Conservation (phyloP, 2,113 vertebrate species). For the Engraulis encrasicolus region DNA sequence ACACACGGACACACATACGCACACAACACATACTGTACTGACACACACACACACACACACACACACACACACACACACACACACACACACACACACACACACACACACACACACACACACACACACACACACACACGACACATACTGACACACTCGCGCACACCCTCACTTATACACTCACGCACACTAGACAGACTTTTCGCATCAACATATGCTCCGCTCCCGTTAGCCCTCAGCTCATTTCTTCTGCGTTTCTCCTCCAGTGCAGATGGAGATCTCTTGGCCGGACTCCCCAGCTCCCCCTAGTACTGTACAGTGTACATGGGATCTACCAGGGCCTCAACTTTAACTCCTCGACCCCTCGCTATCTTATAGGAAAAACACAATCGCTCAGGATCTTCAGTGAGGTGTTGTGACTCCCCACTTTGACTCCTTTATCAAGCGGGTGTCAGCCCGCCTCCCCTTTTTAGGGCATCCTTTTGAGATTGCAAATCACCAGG, state of each 20-base stretch:
- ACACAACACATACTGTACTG: too few species aligned
- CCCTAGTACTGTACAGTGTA: too few species aligned
- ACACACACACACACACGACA: neutral
- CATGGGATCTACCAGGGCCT: neutral
- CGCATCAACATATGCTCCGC: neutral
- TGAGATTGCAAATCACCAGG: constrained; percentile 1
- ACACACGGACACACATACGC: too few species aligned
- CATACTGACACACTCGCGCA: neutral
- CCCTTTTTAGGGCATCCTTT: neutral
- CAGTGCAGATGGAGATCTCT: neutral
- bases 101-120: neutral
- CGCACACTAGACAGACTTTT: too few species aligned
- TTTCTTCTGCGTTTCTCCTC: neutral
- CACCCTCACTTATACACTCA: neutral
- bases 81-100: neutral
- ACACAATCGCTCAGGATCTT: neutral
- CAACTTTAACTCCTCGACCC: neutral
- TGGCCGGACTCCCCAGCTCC: too few species aligned
- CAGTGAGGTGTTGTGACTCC: constrained; percentile 16
- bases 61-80: too few species aligned
- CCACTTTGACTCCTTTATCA: neutral
- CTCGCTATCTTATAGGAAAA: neutral
- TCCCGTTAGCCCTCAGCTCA: neutral
- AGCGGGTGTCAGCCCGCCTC: neutral
- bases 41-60: too few species aligned